Conservation (phyloP, 2,113 vertebrate species). For the Ovis canadensis region DNA sequence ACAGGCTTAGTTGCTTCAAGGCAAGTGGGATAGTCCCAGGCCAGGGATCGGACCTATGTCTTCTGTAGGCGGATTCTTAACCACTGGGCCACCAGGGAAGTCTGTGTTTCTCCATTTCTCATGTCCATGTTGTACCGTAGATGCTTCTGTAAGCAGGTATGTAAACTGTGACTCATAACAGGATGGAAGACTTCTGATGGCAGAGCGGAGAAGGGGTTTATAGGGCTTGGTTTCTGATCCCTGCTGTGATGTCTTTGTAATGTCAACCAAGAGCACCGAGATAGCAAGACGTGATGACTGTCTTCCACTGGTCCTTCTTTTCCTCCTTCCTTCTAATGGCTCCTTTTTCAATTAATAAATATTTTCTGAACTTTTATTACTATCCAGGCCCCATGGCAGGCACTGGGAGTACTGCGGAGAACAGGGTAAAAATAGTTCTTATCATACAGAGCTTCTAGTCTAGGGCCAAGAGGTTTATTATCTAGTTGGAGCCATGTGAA, state of each 20-base stretch:
- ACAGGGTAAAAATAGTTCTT: neutral
- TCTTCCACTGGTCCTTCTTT: neutral
- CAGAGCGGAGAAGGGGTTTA: neutral
- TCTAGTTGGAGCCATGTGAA: neutral
- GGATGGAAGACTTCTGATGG: fast-evolving
- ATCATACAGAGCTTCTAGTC: neutral
- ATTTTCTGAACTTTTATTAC: neutral
- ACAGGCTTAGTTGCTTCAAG: neutral
- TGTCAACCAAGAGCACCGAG: neutral
- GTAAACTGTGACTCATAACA: neutral
- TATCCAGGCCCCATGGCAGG: neutral
- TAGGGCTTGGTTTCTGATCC: neutral
- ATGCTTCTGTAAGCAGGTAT: neutral
- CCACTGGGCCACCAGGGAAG: neutral
- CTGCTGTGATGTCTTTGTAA: neutral
- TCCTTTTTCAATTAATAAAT: neutral
- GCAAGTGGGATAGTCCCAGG: neutral
- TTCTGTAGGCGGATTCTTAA: neutral
- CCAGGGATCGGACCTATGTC: neutral
- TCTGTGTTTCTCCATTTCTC: neutral
- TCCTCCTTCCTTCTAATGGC: neutral
- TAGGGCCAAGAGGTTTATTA: neutral
- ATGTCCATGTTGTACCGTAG: neutral
- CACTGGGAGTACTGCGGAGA: neutral
- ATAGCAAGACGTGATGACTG: neutral